Base-by-base conservation (phyloP, 2,888 invertebrate genomes). In the Plagodis pulveraria region DNA sequence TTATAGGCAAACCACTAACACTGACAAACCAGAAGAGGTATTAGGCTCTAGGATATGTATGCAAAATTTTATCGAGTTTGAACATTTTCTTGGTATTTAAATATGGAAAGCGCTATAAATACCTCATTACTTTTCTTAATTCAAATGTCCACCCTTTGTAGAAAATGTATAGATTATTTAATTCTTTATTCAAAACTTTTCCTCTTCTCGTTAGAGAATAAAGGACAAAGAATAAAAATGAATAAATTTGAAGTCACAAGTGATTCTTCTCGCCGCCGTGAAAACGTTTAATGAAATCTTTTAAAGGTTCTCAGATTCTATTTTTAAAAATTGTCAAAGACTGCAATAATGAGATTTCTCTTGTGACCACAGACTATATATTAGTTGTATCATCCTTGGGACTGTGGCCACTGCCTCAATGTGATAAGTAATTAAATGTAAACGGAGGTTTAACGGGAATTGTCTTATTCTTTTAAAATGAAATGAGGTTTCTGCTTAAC, bases 321-420 rank as follows among this genome's bases (percentile, higher is more conserved):
- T 50, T 6, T n/a, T 40, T 11, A 38, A 22, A 42, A 45, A 58
- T 54, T 46, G 43, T 50, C 49, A 50, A 51, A 58, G 38, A 38
- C 12, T 36, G 50, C 11, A 50, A 12, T 61, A 62, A 57, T 60
- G 62, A 55, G 55, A 49, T 60, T 56, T 58, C 35, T 49, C 51
- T 35, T 35, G 45, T 9, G 47, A 11, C 8, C 41, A 7, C 41
- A n/a, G 11, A 32, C 12, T 44, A 49, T 52, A 44, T 43, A 48
- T 43, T 22, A n/a, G 34, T 8, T 6, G 8, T 8, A 1, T 36
- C 36, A 36, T 8, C 7, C 36, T 36, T 36, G 8, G 36, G 8
- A 7, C 36, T 36, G 36, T 6, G 40, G 48, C 48, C 50, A 38
- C 9, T 42, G 42, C 32, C 6, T 12, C 35, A n/a, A 38, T 11